Percentiles rank a stretch among this genome's conserved stretches.
phyloP scores from a whole-genome alignment of 2,113 vertebrate species.

The Gorsachius goisagi region DNA sequence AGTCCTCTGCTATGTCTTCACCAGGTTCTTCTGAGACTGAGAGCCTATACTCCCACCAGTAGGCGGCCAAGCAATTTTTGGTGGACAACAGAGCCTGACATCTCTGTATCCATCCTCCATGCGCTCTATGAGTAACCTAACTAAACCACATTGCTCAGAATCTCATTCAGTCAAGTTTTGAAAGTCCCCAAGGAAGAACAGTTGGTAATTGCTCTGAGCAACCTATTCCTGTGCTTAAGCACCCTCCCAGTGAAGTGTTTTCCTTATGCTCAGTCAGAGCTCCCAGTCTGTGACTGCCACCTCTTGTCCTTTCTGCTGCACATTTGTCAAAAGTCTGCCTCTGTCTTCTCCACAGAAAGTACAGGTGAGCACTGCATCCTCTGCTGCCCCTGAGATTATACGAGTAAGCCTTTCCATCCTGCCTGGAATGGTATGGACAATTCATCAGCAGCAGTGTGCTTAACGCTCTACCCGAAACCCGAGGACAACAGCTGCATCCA shows the following conservation, averaged over 20 bases:
- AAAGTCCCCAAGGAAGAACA: background rate
- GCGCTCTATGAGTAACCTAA: background rate
- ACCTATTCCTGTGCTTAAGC: background rate
- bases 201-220: background rate
- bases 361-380: background rate
- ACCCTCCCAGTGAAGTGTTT: background rate
- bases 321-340: background rate
- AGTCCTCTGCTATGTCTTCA: background rate
- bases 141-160: background rate
- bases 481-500: background rate
- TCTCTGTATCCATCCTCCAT: background rate
- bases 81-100: background rate
- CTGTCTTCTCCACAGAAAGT: background rate
- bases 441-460: background rate
- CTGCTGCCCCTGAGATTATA: background rate
- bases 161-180: background rate
- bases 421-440: background rate
- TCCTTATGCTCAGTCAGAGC: background rate
- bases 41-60: background rate
- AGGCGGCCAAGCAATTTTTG: background rate
- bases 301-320: background rate
- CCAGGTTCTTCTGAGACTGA: background rate
- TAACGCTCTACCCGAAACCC: background rate
- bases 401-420: background rate
- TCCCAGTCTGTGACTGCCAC: background rate